Evolutionary conservation across 2,888 invertebrate genomes (phyloP), one percentile per base, ranked within the genome.

Genomic region (Serripes groenlandicus): DNA sequence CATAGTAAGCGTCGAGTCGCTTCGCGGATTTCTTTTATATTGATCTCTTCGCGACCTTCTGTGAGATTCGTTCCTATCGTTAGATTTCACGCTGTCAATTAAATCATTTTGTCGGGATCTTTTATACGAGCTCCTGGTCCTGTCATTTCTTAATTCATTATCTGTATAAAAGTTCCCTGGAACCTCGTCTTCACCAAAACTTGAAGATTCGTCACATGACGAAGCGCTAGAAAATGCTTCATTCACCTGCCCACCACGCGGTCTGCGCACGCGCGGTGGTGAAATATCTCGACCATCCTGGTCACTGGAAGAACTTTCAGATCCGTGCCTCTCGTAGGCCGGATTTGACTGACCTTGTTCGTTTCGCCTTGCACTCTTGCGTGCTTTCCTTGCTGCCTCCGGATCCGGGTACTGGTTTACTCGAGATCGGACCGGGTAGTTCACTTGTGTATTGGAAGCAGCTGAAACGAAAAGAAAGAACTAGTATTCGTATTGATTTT

Each of bases 1-100:
- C 26, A 86, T 80, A 18, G 86, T 86, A 15, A 86, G 68, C 18
- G 86, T 83, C 0, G 86, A 86, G 81, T 86, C 84, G 75, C 86
- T 86, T 23, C 86, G 68, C 23, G 83, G 86, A 78, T 86, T 86
- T 79, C 86, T 62, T 52, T 73, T 77, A 71, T 75, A 83, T 18
- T 81, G 75, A 34, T 86, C 86, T 21, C 86, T 64, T 32, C 86
- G 70, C 2, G 86, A 83, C 26, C 70, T 54, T 32, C 83, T 35
- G 52, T 78, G 76, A 72, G 75, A 69, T 64, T 74, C 71, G 23
- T 66, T 78, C 54, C 75, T 23, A 15, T 68, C 69, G 64, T 72
- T 76, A 15, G 34, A 35, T 42, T 69, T 54, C 15, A 34, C 37
- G 54, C 75, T 64, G 60, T 78, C 78, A 32, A 75, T 26, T 23